Evolutionary conservation across 2,113 vertebrate species (phyloP).

Genomic region (Xenotilapia longispinis): DNA sequence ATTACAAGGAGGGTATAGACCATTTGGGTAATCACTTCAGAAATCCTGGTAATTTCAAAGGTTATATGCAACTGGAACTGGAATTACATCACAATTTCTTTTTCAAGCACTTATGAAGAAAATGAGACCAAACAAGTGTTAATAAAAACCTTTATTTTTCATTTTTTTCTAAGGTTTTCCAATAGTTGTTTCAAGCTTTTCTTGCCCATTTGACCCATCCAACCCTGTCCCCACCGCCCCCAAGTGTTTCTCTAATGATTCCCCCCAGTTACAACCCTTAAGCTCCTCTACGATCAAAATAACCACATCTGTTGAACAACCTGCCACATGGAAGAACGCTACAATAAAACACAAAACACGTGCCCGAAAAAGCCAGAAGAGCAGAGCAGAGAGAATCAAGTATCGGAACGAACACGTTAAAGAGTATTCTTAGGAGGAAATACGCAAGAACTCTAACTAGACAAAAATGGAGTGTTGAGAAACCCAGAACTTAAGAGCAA

Average conservation of each 20-base stretch:
- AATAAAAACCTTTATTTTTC: constrained; percentile 75
- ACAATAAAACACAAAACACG: background rate
- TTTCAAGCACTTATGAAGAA: background rate
- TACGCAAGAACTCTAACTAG: background rate
- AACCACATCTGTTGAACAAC: constrained; percentile 40
- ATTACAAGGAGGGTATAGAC: background rate
- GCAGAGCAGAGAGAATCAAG: background rate
- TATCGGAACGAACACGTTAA: background rate
- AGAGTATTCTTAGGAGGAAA: background rate
- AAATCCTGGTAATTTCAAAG: background rate
- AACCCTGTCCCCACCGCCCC: constrained; percentile 2
- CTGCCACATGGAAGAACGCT: constrained; percentile 33
- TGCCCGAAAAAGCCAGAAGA: background rate
- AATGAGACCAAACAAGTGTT: constrained; percentile 38
- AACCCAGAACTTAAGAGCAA: constrained; percentile 57
- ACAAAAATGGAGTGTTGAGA: constrained; percentile 68
- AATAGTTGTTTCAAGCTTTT: constrained; percentile 33
- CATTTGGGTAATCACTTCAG: background rate
- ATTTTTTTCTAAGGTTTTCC: constrained; percentile 58
- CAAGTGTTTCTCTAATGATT: constrained; percentile 6
- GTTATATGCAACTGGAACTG: background rate
- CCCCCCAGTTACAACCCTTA: constrained; percentile 17
- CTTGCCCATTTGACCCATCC: constrained; percentile 34
- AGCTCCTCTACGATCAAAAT: constrained; percentile 80
- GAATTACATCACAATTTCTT: background rate